Conservation (phyloP, 2,888 invertebrate genomes). For the Spodoptera exigua region DNA sequence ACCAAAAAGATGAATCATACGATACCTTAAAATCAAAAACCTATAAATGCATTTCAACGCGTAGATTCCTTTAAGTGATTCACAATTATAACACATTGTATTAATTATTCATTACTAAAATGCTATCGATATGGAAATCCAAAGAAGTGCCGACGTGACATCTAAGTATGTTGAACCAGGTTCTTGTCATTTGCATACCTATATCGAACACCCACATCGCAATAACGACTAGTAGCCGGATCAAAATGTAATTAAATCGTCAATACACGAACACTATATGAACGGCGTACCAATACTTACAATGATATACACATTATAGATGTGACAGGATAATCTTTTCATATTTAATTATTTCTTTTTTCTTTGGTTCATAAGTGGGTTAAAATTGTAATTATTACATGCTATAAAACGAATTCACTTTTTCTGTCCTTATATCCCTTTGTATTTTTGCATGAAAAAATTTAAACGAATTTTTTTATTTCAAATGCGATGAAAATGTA, state of each 20-base stretch:
- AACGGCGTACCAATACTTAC: slow-evolving; percentile 77
- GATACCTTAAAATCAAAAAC: no score
- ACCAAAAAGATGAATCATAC: no score
- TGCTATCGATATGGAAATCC: slow-evolving; percentile 69
- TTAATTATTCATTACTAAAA: slow-evolving; percentile 64
- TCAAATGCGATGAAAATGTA: no score
- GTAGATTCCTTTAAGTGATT: slow-evolving; percentile 45
- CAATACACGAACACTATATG: slow-evolving; percentile 86
- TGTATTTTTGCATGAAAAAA: no score
- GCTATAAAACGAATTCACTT: no score
- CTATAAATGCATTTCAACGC: slow-evolving; percentile 41
- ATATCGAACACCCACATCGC: slow-evolving; percentile 88
- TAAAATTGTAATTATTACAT: no score
- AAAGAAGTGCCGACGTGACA: slow-evolving; percentile 73
- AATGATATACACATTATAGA: slow-evolving; percentile 65
- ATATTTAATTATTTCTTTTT: no score
- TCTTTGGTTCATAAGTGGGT: no score
- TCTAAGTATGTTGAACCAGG: slow-evolving; percentile 64
- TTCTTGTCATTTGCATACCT: slow-evolving; percentile 78
- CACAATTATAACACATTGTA: slow-evolving; percentile 59
- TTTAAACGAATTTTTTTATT: no score
- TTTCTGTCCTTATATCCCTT: no score
- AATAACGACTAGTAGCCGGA: slow-evolving; percentile 81
- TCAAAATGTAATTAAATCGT: slow-evolving; percentile 88
- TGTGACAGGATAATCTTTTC: slow-evolving; percentile 30